Conservation (phyloP, 1,140 invertebrate genomes). For the Druon quercuslanigerum region DNA sequence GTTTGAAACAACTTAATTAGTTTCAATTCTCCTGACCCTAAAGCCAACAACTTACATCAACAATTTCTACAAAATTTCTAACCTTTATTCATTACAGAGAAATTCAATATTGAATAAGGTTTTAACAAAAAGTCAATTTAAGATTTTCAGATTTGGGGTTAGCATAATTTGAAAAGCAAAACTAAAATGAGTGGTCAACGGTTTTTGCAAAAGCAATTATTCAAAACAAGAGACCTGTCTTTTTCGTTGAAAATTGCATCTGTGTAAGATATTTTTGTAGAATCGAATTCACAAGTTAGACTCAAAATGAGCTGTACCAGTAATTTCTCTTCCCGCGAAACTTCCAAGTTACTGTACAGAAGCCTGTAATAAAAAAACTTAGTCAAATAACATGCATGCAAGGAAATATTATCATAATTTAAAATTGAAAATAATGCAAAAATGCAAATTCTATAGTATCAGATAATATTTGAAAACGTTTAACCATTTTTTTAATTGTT, state of each 20-base stretch:
- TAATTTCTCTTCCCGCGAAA: conserved; percentile 58
- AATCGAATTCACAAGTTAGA: conserved; percentile 45
- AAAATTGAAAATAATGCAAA: too few relatives aligned
- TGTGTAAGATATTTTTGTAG: conserved; percentile 45
- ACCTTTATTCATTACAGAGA: too few relatives aligned
- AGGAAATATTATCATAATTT: too few relatives aligned
- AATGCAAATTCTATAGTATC: too few relatives aligned
- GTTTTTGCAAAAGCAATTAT: not conserved
- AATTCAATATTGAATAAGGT: too few relatives aligned
- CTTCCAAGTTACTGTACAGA: conserved; percentile 67
- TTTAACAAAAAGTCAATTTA: not conserved
- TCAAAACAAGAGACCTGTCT: conserved; percentile 50
- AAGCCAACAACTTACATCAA: too few relatives aligned
- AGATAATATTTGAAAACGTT: too few relatives aligned
- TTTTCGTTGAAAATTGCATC: conserved; percentile 44
- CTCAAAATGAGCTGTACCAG: conserved; percentile 60
- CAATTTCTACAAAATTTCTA: too few relatives aligned
- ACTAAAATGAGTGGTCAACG: not conserved
- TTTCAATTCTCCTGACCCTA: too few relatives aligned
- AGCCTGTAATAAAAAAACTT: conserved; percentile 59
- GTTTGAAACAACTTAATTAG: too few relatives aligned
- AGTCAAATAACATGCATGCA: conserved; percentile 20
- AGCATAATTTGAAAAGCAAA: conserved; percentile 43
- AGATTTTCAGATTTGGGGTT: conserved; percentile 49
- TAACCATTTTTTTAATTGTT: too few relatives aligned